Evolutionary conservation across 2,113 vertebrate genomes (phyloP).

Genomic region (Chitala chitala): DNA sequence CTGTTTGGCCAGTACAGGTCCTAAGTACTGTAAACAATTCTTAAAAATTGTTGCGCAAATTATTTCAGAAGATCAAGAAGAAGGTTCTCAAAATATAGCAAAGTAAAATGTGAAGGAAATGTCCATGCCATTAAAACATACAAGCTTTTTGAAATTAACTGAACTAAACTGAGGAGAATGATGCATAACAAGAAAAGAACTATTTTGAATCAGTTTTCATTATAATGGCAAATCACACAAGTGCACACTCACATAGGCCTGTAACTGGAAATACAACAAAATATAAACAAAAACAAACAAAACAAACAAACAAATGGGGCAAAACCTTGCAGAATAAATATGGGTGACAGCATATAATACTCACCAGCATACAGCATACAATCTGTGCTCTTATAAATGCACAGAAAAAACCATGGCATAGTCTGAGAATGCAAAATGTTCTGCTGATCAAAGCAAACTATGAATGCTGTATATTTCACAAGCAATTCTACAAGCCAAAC

Average conservation of each 20-base stretch:
- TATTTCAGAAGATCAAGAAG: not conserved
- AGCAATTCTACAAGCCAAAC: not conserved
- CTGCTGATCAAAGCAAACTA: not conserved
- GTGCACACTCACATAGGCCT: conserved; percentile 56
- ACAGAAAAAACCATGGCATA: not conserved
- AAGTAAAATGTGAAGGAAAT: conserved; percentile 21
- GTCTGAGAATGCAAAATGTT: not conserved
- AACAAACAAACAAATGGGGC: not conserved
- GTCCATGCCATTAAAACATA: not conserved
- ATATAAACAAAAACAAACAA: conserved; percentile 29
- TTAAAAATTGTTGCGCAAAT: not conserved
- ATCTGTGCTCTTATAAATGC: not conserved
- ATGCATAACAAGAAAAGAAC: conserved; percentile 5
- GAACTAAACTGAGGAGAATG: not conserved
- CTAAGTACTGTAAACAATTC: not conserved
- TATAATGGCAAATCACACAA: conserved; percentile 25
- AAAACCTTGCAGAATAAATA: not conserved
- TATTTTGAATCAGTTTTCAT: too few species aligned
- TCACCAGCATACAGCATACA: not conserved
- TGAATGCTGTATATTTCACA: not conserved
- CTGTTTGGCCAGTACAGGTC: too few species aligned
- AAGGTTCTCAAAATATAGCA: not conserved
- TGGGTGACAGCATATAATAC: conserved; percentile 2
- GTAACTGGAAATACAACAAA: conserved; percentile 36
- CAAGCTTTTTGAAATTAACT: conserved; percentile 8